A percentile compares a stretch with the other conserved stretches of the same genome.
phyloP scores from a whole-genome alignment of 2,797 vertebrate genomes.

The Tamandua tetradactyla region DNA sequence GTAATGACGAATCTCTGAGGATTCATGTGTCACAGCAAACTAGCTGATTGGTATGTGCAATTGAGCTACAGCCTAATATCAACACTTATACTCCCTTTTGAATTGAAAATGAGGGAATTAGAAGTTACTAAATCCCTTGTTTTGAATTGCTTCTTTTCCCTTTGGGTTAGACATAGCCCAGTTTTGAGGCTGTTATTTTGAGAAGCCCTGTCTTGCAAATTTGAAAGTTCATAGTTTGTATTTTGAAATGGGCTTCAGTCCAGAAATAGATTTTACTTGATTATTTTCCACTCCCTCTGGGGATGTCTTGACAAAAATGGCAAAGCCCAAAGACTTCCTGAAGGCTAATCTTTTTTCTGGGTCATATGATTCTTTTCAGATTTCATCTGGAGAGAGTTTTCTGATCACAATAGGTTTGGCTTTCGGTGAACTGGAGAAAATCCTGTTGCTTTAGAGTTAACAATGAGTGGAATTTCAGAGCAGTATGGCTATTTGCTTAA shows the following conservation, averaged over 20 bases:
- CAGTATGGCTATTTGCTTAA: conserved; percentile 83
- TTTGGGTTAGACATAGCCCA: conserved; percentile 66
- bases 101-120: conserved; percentile 77
- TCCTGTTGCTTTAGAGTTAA: conserved; percentile 86
- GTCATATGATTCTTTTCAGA: conserved; percentile 88
- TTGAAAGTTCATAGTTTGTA: conserved; percentile 76
- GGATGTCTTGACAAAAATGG: conserved; percentile 84
- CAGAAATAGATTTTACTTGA: conserved; percentile 84
- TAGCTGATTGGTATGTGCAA: neutral
- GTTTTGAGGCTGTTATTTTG: conserved; percentile 70
- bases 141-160: conserved; percentile 69
- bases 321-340: conserved; percentile 87
- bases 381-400: conserved; percentile 86
- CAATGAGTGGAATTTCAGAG: conserved; percentile 87
- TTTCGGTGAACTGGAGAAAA: conserved; percentile 85
- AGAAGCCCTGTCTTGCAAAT: conserved; percentile 78
- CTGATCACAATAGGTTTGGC: conserved; percentile 85
- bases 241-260: conserved; percentile 80
- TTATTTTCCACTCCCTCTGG: conserved; percentile 83
- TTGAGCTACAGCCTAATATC: conserved; percentile 65
- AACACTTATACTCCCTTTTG: conserved; percentile 65
- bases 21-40: conserved; percentile 55
- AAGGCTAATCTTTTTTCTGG: conserved; percentile 87
- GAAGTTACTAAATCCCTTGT: conserved; percentile 73
- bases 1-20: conserved; percentile 51